Evolutionary conservation across 2,113 vertebrate genomes (phyloP).

Genomic region (Vulpes vulpes): DNA sequence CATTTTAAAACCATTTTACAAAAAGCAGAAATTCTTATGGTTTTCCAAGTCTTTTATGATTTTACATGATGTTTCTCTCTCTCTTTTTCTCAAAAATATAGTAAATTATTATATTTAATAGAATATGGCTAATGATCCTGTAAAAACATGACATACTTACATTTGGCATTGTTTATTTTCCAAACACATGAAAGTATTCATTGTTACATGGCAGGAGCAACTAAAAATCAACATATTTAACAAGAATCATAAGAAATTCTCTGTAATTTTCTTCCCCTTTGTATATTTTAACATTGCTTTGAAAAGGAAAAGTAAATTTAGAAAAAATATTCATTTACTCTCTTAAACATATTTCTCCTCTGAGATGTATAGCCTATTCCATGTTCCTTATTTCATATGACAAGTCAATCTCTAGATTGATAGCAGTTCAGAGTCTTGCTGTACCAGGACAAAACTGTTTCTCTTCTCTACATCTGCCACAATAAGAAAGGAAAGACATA

Average conservation of each 20-base stretch:
- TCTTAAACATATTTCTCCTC: neutral
- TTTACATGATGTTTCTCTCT: neutral
- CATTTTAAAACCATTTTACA: neutral
- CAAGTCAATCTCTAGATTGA: neutral
- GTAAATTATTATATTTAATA: neutral
- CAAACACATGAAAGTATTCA: neutral
- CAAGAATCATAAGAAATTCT: neutral
- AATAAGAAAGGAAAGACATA: neutral
- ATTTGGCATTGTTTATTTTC: neutral
- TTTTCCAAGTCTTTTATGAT: neutral
- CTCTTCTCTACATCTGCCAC: neutral
- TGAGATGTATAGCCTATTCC: neutral
- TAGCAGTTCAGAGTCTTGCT: neutral
- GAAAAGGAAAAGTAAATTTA: neutral
- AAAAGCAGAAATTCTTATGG: neutral
- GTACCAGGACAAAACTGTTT: neutral
- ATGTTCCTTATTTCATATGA: neutral
- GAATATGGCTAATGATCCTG: neutral
- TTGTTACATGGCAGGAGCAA: neutral
- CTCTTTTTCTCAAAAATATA: neutral
- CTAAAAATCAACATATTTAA: neutral
- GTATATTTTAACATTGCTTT: slow-evolving; percentile 21
- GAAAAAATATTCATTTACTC: neutral
- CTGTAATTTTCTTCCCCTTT: neutral
- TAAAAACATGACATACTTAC: neutral